Evolutionary conservation across 2,797 vertebrate genomes (phyloP).

Genomic region (Gila robusta): DNA sequence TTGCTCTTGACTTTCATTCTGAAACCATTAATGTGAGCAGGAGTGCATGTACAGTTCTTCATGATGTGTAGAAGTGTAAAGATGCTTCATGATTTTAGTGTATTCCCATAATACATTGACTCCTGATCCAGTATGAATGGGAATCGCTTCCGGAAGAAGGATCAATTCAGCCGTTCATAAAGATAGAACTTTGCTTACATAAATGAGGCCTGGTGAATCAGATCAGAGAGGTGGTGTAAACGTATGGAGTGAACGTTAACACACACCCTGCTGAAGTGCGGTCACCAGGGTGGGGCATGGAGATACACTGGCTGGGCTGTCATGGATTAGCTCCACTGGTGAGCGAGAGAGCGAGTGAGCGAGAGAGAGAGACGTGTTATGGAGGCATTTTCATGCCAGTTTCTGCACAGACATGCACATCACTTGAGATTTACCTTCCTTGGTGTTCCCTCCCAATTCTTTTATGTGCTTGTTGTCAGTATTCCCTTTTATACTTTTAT

Average conservation of each 20-base stretch:
- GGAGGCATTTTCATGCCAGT: constrained; percentile 5
- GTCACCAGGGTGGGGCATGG: constrained; percentile 9
- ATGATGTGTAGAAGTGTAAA: not conserved
- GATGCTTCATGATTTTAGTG: not conserved
- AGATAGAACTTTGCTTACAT: constrained; percentile 7
- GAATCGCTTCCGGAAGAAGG: not conserved
- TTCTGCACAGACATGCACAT: constrained; percentile 13
- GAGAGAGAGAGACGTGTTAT: not conserved
- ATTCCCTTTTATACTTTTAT: not conserved
- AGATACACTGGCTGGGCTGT: not conserved
- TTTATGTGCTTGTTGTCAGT: not conserved
- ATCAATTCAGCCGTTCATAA: constrained; percentile 28
- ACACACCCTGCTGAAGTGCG: constrained; percentile 15
- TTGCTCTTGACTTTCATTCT: not conserved
- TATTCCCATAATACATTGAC: constrained; percentile 1
- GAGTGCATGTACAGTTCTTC: not conserved
- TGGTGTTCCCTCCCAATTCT: not conserved
- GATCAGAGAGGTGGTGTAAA: not conserved
- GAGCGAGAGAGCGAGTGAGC: not conserved
- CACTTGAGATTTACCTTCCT: not conserved
- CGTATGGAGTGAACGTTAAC: not conserved
- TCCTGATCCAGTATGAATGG: not conserved
- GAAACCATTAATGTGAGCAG: not conserved
- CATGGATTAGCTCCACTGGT: not conserved
- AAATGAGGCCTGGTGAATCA: constrained; percentile 7